Conservation (phyloP, 2,888 invertebrate genomes). For the Sphecodes monilicornis region DNA sequence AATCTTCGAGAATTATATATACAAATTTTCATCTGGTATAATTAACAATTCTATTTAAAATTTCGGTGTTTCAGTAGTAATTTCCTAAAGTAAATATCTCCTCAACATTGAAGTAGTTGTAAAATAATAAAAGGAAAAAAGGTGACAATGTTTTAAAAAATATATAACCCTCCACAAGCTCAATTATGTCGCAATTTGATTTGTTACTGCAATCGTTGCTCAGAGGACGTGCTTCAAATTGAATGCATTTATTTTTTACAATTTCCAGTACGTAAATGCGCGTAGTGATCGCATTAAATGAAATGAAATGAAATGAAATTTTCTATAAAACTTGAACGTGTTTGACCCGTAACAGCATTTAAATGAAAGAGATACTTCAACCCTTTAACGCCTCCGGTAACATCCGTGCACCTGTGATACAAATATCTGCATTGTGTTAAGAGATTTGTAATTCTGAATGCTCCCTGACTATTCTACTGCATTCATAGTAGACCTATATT, state of each 20-base stretch:
- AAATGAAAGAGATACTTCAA: neutral
- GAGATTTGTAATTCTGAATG: slow-evolving; percentile 7
- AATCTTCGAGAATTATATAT: neutral
- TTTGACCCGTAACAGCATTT: neutral
- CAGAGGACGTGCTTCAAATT: neutral
- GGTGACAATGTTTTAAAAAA: neutral
- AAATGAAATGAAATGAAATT: neutral
- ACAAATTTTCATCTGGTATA: too few relatives aligned
- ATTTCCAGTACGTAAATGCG: neutral
- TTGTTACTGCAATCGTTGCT: neutral
- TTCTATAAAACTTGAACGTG: neutral
- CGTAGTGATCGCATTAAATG: neutral
- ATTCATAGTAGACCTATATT: slow-evolving; percentile 10
- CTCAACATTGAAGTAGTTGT: neutral
- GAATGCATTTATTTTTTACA: neutral
- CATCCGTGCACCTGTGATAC: neutral
- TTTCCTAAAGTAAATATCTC: neutral
- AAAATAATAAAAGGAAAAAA: neutral
- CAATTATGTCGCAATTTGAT: neutral
- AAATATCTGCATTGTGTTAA: slow-evolving; percentile 6
- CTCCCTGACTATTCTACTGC: neutral
- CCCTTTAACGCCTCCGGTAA: neutral
- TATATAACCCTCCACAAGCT: neutral
- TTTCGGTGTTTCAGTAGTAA: neutral
- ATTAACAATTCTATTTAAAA: too few relatives aligned